Base-by-base conservation (phyloP, 1,140 invertebrate genomes). In the Copidosoma floridanum region DNA sequence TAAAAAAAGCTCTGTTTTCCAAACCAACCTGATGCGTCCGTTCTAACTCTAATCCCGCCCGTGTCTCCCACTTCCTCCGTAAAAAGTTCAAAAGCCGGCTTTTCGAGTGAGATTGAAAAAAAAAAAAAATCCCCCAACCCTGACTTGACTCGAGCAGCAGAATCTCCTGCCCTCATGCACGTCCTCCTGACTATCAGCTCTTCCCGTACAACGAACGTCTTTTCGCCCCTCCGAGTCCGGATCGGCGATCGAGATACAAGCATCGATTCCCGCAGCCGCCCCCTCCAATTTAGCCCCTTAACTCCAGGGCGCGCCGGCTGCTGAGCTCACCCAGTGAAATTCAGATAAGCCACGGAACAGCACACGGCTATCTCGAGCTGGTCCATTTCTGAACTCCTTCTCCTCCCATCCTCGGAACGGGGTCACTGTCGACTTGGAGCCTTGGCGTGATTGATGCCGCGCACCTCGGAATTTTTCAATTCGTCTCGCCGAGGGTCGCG, bases 381-480 rank as follows among this genome's bases (percentile, higher is more conserved):
- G n/a, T 46, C 27, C 23, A 11, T 51, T 40, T 54, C 41, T 18
- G n/a, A n/a, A n/a, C n/a, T n/a, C 38, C 26, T 18, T 27, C 40
- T 41, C n/a, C 12, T n/a, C 5, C 40, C 16, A 8, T 51, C 7
- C 29, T 53, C 46, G 0, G 23, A 48, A 50, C 10, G 37, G 24
- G 51, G 59, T 61, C 52, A 61, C 35, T 61, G 52, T 55, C 52
- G 44, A 61, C 56, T 10, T n/a, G n/a, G n/a, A n/a, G n/a, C n/a
- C n/a, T n/a, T 32, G 12, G 3, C 46, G 26, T 55, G 52, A 61
- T 61, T 43, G 59, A 61, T 61, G 52, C 0, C 24, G 16, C 23
- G n/a, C 18, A 18, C 27, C 43, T 1, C 11, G 27, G 59, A 8
- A 61, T 50, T 61, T n/a, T 61, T 61, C 59, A 61, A 61, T 61